Base-by-base conservation (phyloP, 2,113 vertebrate species). In the Rostratula benghalensis region DNA sequence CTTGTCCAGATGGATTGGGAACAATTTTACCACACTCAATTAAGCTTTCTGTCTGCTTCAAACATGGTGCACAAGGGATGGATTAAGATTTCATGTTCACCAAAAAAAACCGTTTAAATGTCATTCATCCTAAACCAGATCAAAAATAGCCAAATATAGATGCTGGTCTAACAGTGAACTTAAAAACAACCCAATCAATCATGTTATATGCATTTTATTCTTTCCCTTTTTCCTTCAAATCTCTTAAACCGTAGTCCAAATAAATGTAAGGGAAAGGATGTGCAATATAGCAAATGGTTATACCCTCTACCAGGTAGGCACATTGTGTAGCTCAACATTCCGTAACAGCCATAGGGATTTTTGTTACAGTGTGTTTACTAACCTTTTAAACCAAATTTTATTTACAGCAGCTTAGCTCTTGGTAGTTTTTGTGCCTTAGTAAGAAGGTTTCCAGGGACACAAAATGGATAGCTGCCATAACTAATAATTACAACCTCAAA, bases 401-500 rank as follows among this genome's bases (percentile, higher is more conserved):
- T 91, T 88, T 94, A 92, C 28, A 83, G n/a, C 51, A 56, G 18
- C 33, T 69, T 45, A 60, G 35, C 14, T 56, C 51, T 27, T 82
- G 59, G 27, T 46, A 54, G 51, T 67, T 93, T 96, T 71, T 94
- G 67, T 16, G 27, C 22, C 56, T 13, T 6, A 67, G n/a, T 64
- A 94, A 64, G 79, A 93, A 91, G 46, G 69, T 67, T 57, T 90
- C 28, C 33, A 41, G 20, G 48, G 74, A 89, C 18, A 54, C 39
- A 76, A 59, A 86, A 60, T 16, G 11, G 85, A 95, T 83, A 85
- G 35, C 87, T 95, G 77, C 56, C 56, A 74, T 82, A 97, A 95
- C 63, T 95, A 92, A 91, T 97, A 94, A 92, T 93, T 95, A 81
- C 28, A 80, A 39, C 87, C 60, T 95, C 68, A 83, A 89, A 91